phyloP scores from a whole-genome alignment of 2,113 vertebrate species.

The Osmerus eperlanus region DNA sequence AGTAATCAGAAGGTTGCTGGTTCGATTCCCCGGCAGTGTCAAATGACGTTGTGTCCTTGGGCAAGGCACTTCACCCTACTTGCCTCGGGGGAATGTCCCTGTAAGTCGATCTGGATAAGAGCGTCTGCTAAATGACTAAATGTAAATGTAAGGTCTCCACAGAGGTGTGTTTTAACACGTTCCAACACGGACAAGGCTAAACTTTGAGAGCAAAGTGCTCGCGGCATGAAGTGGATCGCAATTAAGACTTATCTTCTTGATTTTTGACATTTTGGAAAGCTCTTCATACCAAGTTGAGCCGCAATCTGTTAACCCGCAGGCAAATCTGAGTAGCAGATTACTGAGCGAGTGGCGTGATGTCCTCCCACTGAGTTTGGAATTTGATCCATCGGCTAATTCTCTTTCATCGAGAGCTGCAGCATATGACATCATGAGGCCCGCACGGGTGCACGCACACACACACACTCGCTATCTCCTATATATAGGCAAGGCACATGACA shows the following conservation, averaged over 20 bases:
- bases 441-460: neutral
- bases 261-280: constrained; percentile 48
- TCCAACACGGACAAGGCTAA: neutral
- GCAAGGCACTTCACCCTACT: too few relatives aligned
- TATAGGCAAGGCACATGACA: too few relatives aligned
- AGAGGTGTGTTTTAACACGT: neutral
- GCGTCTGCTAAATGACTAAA: too few relatives aligned
- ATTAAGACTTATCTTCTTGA: constrained; percentile 27
- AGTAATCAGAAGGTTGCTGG: too few relatives aligned
- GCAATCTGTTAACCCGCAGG: constrained; percentile 52
- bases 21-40: too few relatives aligned
- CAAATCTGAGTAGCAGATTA: constrained; percentile 55
- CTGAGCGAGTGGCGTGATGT: constrained; percentile 46
- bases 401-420: constrained; percentile 28
- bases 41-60: too few relatives aligned
- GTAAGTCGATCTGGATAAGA: too few relatives aligned
- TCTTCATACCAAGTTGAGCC: constrained; percentile 34
- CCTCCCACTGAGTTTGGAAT: constrained; percentile 40
- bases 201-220: neutral
- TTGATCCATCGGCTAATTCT: constrained; percentile 60
- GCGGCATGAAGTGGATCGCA: constrained; percentile 15
- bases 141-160: too few relatives aligned
- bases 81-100: too few relatives aligned
- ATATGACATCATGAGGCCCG: constrained; percentile 43
- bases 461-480: neutral